Percentiles rank a stretch among this genome's conserved stretches.
Evolutionary conservation across 1,140 invertebrate genomes (phyloP).

Genomic region (Ips nitidus): DNA sequence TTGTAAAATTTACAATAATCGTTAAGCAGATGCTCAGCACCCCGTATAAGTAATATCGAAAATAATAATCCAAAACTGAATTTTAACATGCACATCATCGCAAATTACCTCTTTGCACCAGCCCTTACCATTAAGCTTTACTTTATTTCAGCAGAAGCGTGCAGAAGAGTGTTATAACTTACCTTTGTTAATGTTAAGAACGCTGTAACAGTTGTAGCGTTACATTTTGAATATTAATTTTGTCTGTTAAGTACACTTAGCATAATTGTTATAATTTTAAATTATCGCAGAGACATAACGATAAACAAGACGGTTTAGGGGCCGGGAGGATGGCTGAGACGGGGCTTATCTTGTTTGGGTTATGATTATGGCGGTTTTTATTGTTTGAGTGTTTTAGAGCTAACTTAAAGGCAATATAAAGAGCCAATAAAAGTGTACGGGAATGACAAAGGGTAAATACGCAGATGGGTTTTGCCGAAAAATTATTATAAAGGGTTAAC

Average conservation of each 20-base stretch:
- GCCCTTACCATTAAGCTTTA: constrained; percentile 22
- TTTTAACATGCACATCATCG: constrained; percentile 31
- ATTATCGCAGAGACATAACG: constrained; percentile 34
- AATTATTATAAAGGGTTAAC: neutral
- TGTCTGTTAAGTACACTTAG: constrained; percentile 35
- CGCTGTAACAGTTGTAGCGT: constrained; percentile 34
- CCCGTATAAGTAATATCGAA: too few relatives aligned
- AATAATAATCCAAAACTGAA: constrained; percentile 9
- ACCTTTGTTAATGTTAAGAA: constrained; percentile 34
- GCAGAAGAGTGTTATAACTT: constrained; percentile 33
- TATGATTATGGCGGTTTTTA: constrained; percentile 33
- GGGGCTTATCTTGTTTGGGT: constrained; percentile 32
- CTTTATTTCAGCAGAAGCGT: constrained; percentile 28
- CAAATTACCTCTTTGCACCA: constrained; percentile 20
- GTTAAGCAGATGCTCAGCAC: too few relatives aligned
- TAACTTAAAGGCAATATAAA: constrained; percentile 15
- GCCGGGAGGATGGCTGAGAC: constrained; percentile 25
- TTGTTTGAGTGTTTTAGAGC: constrained; percentile 27
- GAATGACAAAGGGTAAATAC: constrained; percentile 7
- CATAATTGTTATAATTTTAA: constrained; percentile 37
- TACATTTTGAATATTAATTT: constrained; percentile 37
- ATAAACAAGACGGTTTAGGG: constrained; percentile 34
- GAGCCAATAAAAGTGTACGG: constrained; percentile 14
- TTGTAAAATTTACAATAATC: too few relatives aligned
- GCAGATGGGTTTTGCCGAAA: neutral